Percentiles rank a stretch among this genome's conserved stretches.
phyloP scores from a whole-genome alignment of 2,113 vertebrate genomes.

The Geothlypis trichas region DNA sequence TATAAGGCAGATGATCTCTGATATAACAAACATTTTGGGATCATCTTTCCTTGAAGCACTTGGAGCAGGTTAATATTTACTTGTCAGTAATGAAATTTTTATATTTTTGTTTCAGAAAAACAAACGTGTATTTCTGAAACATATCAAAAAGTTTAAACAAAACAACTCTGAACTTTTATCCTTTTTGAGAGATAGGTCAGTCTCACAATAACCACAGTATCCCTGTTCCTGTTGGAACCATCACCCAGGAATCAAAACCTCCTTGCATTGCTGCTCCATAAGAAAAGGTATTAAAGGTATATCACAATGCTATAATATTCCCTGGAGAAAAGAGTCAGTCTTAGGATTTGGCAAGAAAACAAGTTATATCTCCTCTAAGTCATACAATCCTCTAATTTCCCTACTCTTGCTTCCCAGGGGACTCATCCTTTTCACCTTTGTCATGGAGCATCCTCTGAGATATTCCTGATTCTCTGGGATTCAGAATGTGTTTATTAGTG shows the following conservation, averaged over 20 bases:
- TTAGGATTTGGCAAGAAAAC: neutral
- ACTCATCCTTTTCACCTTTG: neutral
- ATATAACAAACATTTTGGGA: neutral
- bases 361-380: neutral
- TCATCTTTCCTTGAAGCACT: neutral
- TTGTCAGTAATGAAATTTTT: neutral
- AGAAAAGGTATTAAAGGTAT: neutral
- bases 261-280: neutral
- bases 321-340: neutral
- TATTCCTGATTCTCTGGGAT: neutral
- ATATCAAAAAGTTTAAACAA: neutral
- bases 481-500: neutral
- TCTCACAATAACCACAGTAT: neutral
- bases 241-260: neutral
- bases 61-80: neutral
- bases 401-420: neutral
- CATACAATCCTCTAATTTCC: neutral
- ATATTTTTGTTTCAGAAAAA: neutral
- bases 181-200: neutral
- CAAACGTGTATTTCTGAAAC: neutral
- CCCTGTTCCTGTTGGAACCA: fast-evolving
- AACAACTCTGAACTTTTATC: neutral
- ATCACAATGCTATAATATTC: neutral
- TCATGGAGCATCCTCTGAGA: neutral
- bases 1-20: neutral